Conservation (phyloP, 2,888 invertebrate genomes). For the Helobdella robusta region DNA sequence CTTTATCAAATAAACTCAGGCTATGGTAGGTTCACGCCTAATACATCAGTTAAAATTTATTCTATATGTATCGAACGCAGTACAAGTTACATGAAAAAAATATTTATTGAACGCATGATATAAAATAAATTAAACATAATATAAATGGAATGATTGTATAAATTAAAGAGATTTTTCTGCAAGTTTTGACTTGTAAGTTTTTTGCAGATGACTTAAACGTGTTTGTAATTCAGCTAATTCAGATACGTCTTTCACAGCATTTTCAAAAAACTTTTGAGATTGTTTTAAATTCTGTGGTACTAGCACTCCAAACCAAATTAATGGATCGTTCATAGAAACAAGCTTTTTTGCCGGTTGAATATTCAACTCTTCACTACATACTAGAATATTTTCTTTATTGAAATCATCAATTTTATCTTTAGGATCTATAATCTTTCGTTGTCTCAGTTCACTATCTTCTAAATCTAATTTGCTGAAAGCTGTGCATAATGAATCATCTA, state of each 20-base stretch:
- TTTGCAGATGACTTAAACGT: conserved; percentile 13
- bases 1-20: too few species aligned
- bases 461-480: not conserved
- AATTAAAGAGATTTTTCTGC: not conserved
- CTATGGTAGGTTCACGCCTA: too few species aligned
- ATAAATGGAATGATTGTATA: too few species aligned
- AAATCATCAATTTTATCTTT: not conserved
- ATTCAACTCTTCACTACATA: not conserved
- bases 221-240: conserved; percentile 28
- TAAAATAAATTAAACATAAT: not conserved
- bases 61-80: too few species aligned
- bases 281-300: conserved; percentile 68
- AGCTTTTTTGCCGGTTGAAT: not conserved
- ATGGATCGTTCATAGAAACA: conserved; percentile 55
- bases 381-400: not conserved
- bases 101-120: too few species aligned
- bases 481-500: conserved; percentile 5
- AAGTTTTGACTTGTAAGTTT: conserved; percentile 5
- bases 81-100: too few species aligned
- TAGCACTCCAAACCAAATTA: conserved; percentile 77
- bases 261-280: conserved; percentile 66
- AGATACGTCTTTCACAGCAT: conserved; percentile 39
- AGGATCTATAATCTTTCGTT: not conserved
- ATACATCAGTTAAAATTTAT: too few species aligned
- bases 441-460: not conserved